These are phyloP conservation scores for Calcarius lapponicus DNA, from an alignment of 2,797 vertebrate species.

Conservation along the genomic window DNA sequence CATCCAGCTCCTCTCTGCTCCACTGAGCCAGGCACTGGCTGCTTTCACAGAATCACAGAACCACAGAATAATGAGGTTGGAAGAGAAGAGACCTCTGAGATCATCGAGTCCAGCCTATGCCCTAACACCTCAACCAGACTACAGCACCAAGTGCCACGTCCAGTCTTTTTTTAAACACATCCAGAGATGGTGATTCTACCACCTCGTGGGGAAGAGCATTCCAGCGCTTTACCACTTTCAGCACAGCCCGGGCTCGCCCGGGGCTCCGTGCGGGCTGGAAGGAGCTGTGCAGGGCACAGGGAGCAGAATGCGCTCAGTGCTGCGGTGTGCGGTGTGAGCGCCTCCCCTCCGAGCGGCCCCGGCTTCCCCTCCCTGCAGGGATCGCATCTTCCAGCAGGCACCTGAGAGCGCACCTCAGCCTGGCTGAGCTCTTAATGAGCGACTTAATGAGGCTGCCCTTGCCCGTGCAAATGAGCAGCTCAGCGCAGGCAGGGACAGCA, in stretches of 20 bases:
- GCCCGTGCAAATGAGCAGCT: neutral
- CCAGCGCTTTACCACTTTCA: neutral
- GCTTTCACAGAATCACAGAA: neutral
- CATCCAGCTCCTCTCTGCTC: neutral
- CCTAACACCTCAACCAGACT: too few relatives aligned
- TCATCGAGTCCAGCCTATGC: too few relatives aligned
- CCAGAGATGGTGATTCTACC: too few relatives aligned
- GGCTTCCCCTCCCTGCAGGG: neutral
- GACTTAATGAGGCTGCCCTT: neutral
- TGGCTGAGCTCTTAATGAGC: neutral
- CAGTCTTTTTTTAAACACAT: too few relatives aligned
- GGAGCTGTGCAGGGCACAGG: neutral
- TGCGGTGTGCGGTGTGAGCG: neutral
- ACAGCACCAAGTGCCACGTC: too few relatives aligned
- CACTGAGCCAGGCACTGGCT: neutral
- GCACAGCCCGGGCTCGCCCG: neutral
- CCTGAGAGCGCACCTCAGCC: neutral
- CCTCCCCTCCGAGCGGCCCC: neutral
- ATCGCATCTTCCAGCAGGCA: accelerated
- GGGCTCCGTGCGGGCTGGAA: neutral
- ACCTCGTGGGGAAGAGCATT: too few relatives aligned
- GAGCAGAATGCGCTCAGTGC: neutral
- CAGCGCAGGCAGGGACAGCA: neutral
- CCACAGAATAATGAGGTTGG: too few relatives aligned
- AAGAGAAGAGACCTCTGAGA: too few relatives aligned